Percentiles rank a stretch among this genome's conserved stretches.
These are phyloP conservation scores for Steatocranus sp. DNA, from an alignment of 2,797 vertebrate genomes.

Conservation along the genomic window DNA sequence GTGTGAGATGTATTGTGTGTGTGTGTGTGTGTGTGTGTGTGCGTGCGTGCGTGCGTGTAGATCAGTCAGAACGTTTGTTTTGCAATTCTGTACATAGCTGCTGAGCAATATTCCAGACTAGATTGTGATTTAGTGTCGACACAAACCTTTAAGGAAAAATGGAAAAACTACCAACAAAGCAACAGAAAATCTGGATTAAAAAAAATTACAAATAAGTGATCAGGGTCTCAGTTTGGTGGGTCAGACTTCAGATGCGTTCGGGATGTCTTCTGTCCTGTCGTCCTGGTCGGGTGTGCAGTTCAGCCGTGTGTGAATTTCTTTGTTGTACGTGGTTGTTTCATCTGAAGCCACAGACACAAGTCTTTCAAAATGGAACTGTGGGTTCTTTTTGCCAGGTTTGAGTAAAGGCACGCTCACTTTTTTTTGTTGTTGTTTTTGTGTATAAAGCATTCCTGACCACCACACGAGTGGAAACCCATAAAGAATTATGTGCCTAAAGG, in stretches of 20 bases:
- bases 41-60: constrained; percentile 57
- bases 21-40: constrained; percentile 23
- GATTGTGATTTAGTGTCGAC: constrained; percentile 66
- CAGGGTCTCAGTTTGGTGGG: constrained; percentile 28
- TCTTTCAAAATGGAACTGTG: constrained; percentile 30
- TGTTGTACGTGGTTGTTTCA: constrained; percentile 31
- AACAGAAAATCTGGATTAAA: constrained; percentile 11
- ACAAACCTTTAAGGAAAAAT: constrained; percentile 32
- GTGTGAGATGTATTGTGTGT: constrained; percentile 48
- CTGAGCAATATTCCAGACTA: constrained; percentile 74
- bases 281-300: constrained; percentile 47
- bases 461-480: constrained; percentile 59
- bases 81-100: constrained; percentile 76
- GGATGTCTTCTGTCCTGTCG: constrained; percentile 16
- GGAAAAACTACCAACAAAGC: background rate
- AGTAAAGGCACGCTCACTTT: constrained; percentile 31
- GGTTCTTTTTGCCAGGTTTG: constrained; percentile 25
- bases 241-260: constrained; percentile 20
- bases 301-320: constrained; percentile 25
- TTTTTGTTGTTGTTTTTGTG: constrained; percentile 6
- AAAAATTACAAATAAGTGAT: constrained; percentile 17
- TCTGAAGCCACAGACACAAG: constrained; percentile 34
- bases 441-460: constrained; percentile 71
- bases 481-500: constrained; percentile 77
- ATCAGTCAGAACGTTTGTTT: constrained; percentile 57